Percentiles rank a stretch among this genome's conserved stretches.
These are phyloP conservation scores for Mamestra brassicae DNA, from an alignment of 2,888 invertebrate genomes.

Conservation along the genomic window DNA sequence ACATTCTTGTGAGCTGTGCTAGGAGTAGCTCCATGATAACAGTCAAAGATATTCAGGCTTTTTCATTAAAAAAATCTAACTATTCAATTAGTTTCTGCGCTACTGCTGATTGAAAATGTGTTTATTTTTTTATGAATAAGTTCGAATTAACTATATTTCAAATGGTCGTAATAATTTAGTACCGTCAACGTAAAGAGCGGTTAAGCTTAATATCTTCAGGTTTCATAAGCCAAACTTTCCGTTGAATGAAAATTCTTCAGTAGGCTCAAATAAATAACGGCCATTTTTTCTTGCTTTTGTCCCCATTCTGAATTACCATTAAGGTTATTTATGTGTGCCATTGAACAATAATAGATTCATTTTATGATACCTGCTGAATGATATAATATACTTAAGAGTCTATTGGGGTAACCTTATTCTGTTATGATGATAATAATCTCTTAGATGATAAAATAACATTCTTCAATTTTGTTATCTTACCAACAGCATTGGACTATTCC, in stretches of 20 bases:
- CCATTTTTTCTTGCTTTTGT: conserved; percentile 23
- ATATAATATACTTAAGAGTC: conserved; percentile 7
- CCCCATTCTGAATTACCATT: conserved; percentile 20
- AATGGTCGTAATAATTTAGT: neutral
- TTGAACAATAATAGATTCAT: neutral
- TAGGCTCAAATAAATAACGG: conserved; percentile 1
- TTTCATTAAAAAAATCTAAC: no score
- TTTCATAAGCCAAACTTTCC: neutral
- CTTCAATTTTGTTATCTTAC: neutral
- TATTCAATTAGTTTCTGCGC: no score
- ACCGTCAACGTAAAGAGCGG: neutral
- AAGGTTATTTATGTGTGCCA: conserved; percentile 7
- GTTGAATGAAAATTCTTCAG: neutral
- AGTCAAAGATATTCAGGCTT: neutral
- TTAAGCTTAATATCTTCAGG: neutral
- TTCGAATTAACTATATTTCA: neutral
- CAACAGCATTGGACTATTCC: neutral
- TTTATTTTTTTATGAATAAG: no score
- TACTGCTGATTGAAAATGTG: no score
- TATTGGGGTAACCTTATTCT: neutral
- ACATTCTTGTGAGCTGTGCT: conserved; percentile 1
- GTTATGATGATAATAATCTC: conserved; percentile 2
- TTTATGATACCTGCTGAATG: conserved; percentile 34
- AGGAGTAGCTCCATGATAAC: neutral
- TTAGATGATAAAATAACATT: neutral